Conservation (phyloP, 2,113 vertebrate genomes). For the Hiodon tergisus region DNA sequence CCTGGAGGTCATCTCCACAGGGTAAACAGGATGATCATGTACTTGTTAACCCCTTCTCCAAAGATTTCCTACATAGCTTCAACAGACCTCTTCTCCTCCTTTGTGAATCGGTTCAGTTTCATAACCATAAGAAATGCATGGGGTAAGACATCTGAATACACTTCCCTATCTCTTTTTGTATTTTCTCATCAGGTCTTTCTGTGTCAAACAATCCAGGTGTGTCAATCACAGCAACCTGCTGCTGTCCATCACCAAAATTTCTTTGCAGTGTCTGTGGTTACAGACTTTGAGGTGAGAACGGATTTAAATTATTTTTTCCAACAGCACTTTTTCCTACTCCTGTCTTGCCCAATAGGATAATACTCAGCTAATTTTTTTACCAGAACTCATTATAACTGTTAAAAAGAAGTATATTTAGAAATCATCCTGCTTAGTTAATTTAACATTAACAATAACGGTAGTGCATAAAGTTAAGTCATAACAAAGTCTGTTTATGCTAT, state of each 20-base stretch:
- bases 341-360: background rate
- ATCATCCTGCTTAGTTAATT: too few relatives aligned
- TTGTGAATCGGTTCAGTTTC: background rate
- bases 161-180: background rate
- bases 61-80: background rate
- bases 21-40: background rate
- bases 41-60: background rate
- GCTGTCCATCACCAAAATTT: background rate
- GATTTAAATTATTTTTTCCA: background rate
- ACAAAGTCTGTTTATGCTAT: too few relatives aligned
- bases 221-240: background rate
- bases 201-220: background rate
- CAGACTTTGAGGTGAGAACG: background rate
- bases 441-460: too few relatives aligned
- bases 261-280: background rate
- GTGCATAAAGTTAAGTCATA: too few relatives aligned
- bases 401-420: too few relatives aligned
- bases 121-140: background rate
- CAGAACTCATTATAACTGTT: too few relatives aligned
- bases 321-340: background rate
- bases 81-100: background rate
- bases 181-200: background rate
- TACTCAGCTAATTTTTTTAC: background rate
- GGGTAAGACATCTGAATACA: background rate
- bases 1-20: background rate